Percentiles rank a stretch among this genome's conserved stretches.
Conservation (phyloP, 2,797 vertebrate genomes). For the Peromyscus nudipes region DNA sequence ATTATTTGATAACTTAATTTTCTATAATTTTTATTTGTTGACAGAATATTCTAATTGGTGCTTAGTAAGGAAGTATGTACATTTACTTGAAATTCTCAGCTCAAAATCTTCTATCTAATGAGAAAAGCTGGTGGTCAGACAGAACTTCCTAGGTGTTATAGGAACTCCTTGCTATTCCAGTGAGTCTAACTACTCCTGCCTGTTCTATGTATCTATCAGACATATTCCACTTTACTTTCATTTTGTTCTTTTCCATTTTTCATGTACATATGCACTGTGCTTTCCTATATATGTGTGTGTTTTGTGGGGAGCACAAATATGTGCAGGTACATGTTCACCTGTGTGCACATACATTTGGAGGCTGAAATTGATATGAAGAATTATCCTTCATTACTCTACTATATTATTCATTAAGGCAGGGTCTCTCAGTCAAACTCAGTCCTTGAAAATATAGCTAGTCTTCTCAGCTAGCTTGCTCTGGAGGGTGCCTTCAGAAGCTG, state of each 20-base stretch:
- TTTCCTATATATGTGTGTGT: neutral
- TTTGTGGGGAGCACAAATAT: neutral
- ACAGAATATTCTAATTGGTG: neutral
- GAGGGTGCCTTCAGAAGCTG: neutral
- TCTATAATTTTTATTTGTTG: slow-evolving; percentile 36
- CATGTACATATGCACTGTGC: neutral
- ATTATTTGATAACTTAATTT: slow-evolving; percentile 45
- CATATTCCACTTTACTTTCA: neutral
- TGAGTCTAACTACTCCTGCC: neutral
- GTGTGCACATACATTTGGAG: neutral
- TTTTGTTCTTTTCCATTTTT: neutral
- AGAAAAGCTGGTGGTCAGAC: neutral
- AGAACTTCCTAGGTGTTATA: neutral
- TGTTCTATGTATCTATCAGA: neutral
- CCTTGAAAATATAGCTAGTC: neutral
- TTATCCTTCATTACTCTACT: too few relatives aligned
- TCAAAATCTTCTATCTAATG: neutral
- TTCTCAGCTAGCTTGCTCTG: neutral
- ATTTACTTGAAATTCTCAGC: neutral
- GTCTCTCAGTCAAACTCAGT: neutral
- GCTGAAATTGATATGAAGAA: neutral
- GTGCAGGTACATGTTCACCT: too few relatives aligned
- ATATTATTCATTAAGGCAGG: neutral
- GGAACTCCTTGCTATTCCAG: neutral
- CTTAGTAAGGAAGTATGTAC: neutral